These are phyloP conservation scores for Ficedula albicollis DNA, from an alignment of 2,797 vertebrate genomes.

Conservation along the genomic window DNA sequence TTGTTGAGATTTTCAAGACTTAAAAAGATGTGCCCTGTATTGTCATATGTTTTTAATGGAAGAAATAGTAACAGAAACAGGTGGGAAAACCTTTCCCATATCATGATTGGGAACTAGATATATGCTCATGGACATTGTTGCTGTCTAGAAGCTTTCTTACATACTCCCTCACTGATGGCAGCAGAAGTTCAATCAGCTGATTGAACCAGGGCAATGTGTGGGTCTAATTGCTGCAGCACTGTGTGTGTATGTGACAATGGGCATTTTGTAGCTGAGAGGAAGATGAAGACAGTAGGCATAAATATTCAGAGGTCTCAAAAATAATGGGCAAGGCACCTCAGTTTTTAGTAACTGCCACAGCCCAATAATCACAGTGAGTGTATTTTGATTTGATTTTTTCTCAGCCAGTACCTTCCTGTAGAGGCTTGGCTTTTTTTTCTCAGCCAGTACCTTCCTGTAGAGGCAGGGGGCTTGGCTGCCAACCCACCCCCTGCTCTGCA, in stretches of 20 bases:
- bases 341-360: background rate
- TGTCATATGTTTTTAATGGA: background rate
- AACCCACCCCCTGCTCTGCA: rapidly evolving
- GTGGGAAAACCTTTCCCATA: background rate
- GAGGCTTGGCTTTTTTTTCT: too few relatives aligned
- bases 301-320: background rate
- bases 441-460: background rate
- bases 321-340: background rate
- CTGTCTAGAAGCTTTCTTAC: background rate
- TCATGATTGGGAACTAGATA: background rate
- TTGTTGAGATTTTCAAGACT: background rate
- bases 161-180: background rate
- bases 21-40: background rate
- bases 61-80: background rate
- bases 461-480: background rate
- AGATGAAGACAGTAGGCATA: background rate
- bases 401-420: background rate
- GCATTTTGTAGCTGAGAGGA: background rate
- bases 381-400: background rate
- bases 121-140: background rate
- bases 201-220: background rate
- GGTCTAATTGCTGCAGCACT: background rate
- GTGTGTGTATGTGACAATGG: background rate
- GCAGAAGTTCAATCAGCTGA: background rate
- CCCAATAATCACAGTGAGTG: background rate